Conservation (phyloP, 2,888 invertebrate genomes). For the Tethea ocularis region DNA sequence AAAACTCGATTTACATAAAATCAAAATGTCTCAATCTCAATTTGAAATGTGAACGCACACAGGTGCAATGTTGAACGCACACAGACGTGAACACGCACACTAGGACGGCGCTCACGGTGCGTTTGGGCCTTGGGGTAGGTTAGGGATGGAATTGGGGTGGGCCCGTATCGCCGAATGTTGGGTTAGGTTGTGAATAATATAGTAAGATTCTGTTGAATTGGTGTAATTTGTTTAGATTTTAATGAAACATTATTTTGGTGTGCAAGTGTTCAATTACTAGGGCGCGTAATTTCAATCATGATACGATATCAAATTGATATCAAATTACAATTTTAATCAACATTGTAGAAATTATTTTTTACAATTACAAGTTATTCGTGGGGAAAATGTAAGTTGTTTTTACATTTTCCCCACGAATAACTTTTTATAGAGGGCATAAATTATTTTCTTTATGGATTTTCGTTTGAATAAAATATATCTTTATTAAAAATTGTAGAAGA, state of each 20-base stretch:
- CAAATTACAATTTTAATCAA: too few relatives aligned
- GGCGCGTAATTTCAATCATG: too few relatives aligned
- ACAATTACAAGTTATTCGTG: too few relatives aligned
- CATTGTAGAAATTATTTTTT: too few relatives aligned
- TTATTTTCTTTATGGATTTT: too few relatives aligned
- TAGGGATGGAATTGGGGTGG: conserved; percentile 76
- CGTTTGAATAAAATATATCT: too few relatives aligned
- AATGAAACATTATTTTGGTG: conserved; percentile 11
- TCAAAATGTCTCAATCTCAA: conserved; percentile 24
- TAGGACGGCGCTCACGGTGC: conserved; percentile 36
- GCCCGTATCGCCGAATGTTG: conserved; percentile 69
- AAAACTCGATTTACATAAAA: conserved; percentile 20
- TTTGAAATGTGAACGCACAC: conserved; percentile 34
- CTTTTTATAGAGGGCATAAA: too few relatives aligned
- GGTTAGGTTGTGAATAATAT: conserved; percentile 73
- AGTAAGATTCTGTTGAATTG: conserved; percentile 45
- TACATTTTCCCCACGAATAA: too few relatives aligned
- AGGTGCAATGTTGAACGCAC: conserved; percentile 18
- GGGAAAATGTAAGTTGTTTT: too few relatives aligned
- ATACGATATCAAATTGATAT: too few relatives aligned
- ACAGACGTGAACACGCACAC: conserved; percentile 26
- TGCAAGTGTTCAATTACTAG: too few relatives aligned
- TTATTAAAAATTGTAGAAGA: too few relatives aligned
- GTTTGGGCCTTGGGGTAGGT: conserved; percentile 70
- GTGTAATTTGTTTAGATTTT: conserved; percentile 28